phyloP scores from a whole-genome alignment of 2,888 invertebrate species.

The Orthonychiurus folsomi region DNA sequence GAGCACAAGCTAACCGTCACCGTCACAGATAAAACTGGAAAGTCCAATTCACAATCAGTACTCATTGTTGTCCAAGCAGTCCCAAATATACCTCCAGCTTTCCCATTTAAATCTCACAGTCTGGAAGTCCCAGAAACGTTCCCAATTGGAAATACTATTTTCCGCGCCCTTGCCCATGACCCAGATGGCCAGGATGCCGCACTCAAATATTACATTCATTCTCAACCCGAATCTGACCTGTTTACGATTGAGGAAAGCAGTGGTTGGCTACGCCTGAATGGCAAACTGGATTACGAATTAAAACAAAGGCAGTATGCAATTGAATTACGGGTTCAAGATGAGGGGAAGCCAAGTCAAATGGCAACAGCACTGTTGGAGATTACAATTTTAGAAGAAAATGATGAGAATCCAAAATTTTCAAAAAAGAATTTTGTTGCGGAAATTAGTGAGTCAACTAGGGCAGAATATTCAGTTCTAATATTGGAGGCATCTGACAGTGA shows the following conservation, averaged over 20 bases:
- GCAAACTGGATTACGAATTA: conserved; percentile 67
- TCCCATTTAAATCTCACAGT: conserved; percentile 27
- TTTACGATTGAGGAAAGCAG: conserved; percentile 48
- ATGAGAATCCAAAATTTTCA: conserved; percentile 43
- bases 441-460: conserved; percentile 34
- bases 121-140: conserved; percentile 35
- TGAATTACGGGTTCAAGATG: conserved; percentile 58
- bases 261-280: conserved; percentile 65
- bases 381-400: conserved; percentile 60
- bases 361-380: conserved; percentile 57
- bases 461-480: conserved; percentile 53
- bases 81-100: conserved; percentile 34
- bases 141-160: conserved; percentile 24
- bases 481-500: conserved; percentile 69
- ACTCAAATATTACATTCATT: conserved; percentile 31
- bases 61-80: conserved; percentile 37
- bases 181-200: conserved; percentile 38
- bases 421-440: conserved; percentile 41
- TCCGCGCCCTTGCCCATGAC: conserved; percentile 35
- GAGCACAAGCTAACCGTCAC: conserved; percentile 35
- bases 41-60: conserved; percentile 33
- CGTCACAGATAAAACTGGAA: conserved; percentile 34
- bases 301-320: conserved; percentile 58
- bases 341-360: conserved; percentile 52
- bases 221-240: conserved; percentile 47